phyloP scores from a whole-genome alignment of 2,888 invertebrate genomes.

The Trachelus stipa region DNA sequence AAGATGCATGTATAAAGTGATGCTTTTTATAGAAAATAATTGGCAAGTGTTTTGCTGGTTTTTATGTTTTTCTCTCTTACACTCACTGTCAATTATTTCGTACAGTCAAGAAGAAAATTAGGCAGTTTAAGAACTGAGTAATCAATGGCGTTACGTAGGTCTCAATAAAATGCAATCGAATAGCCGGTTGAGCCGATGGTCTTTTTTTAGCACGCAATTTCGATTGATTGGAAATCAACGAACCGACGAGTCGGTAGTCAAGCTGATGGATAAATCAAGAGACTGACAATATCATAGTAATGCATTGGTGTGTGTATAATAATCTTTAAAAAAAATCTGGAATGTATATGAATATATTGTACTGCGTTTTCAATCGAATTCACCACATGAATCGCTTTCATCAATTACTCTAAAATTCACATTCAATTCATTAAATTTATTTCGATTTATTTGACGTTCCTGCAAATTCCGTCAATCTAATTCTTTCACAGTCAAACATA shows the following conservation, averaged over 20 bases:
- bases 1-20: background rate
- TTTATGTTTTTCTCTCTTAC: background rate
- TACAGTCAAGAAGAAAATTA: background rate
- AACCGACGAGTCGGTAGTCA: background rate
- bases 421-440: background rate
- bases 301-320: background rate
- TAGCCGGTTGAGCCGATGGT: background rate
- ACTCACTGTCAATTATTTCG: background rate
- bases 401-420: background rate
- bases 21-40: background rate
- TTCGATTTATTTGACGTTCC: background rate
- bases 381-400: background rate
- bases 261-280: background rate
- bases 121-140: background rate
- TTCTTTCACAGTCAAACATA: background rate
- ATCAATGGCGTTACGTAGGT: background rate
- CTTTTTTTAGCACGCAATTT: constrained; percentile 15
- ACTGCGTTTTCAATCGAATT: background rate
- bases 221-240: constrained; percentile 9
- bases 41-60: background rate
- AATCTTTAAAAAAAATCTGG: background rate
- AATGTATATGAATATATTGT: background rate
- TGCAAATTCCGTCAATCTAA: background rate
- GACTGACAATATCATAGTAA: no score
- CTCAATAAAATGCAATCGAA: constrained; percentile 14